phyloP scores from a whole-genome alignment of 1,140 invertebrate genomes.

The Drosophila persimilis region DNA sequence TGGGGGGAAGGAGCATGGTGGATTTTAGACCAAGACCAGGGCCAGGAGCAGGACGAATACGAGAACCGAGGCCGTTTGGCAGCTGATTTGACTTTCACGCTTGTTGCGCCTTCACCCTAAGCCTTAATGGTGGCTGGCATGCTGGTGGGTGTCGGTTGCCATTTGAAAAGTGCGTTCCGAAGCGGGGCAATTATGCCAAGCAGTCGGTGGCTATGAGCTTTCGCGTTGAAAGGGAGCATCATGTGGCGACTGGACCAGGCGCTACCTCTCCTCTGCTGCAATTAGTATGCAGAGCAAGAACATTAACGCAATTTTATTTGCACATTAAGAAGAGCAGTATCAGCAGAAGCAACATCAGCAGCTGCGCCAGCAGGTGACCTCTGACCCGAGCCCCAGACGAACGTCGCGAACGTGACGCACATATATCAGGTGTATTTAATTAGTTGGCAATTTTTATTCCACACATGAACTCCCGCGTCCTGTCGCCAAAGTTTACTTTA shows the following conservation, averaged over 20 bases:
- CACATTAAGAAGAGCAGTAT: constrained; percentile 51
- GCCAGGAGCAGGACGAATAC: not conserved
- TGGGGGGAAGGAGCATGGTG: not conserved
- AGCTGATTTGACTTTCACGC: constrained; percentile 71
- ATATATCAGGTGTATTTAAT: constrained; percentile 68
- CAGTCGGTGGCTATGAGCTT: constrained; percentile 7
- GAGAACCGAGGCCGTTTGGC: constrained; percentile 25
- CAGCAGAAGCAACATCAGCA: constrained; percentile 1
- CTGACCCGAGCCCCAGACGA: constrained; percentile 21
- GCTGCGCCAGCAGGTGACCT: constrained; percentile 39
- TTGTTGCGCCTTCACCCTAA: constrained; percentile 40
- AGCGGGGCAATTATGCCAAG: constrained; percentile 40
- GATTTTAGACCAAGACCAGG: constrained; percentile 20
- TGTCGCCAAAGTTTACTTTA: constrained; percentile 37
- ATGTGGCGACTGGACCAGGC: constrained; percentile 1
- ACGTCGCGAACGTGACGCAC: constrained; percentile 59
- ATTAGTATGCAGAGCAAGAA: constrained; percentile 71
- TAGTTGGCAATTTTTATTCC: constrained; percentile 67
- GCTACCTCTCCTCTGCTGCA: constrained; percentile 40
- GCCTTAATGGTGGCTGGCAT: not conserved
- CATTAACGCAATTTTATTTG: constrained; percentile 72
- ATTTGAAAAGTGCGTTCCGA: constrained; percentile 40
- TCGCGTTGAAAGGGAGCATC: not conserved
- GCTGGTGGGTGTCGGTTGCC: not conserved
- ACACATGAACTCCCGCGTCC: constrained; percentile 33